Conservation (phyloP, 2,888 invertebrate species). For the Trichacis sp. region DNA sequence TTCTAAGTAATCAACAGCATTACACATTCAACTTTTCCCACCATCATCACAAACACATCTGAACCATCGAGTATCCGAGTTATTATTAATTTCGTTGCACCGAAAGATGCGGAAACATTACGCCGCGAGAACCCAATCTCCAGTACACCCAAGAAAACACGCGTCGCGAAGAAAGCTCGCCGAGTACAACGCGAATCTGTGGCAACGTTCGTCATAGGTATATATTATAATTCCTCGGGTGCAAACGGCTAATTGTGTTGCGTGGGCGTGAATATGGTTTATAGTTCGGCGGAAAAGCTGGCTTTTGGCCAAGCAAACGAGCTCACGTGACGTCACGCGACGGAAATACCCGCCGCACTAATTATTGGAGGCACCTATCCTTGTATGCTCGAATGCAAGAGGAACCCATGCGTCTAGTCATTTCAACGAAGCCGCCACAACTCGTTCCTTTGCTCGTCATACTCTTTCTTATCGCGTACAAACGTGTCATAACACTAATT, state of each 20-base stretch:
- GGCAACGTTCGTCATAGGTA: slow-evolving; percentile 46
- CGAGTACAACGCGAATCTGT: slow-evolving; percentile 27
- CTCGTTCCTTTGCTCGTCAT: slow-evolving; percentile 24
- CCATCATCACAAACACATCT: no score
- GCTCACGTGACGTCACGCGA: slow-evolving; percentile 68
- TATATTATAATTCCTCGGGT: slow-evolving; percentile 62
- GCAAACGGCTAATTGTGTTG: slow-evolving; percentile 65
- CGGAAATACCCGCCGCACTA: slow-evolving; percentile 66
- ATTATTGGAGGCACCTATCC: slow-evolving; percentile 64
- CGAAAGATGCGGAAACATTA: no score
- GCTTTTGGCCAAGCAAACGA: slow-evolving; percentile 65
- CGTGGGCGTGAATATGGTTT: slow-evolving; percentile 68
- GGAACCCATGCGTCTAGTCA: slow-evolving; percentile 61
- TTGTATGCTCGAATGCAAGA: slow-evolving; percentile 59
- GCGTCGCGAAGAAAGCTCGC: no score
- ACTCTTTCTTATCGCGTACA: slow-evolving; percentile 38
- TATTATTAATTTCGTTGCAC: no score
- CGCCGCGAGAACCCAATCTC: no score
- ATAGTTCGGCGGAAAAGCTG: slow-evolving; percentile 66
- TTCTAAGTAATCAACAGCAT: no score
- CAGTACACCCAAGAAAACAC: no score
- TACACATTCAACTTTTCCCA: no score
- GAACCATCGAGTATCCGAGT: no score
- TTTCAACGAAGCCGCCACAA: slow-evolving; percentile 42
- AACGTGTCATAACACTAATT: slow-evolving; percentile 40